Percentiles rank a stretch among this genome's conserved stretches.
Evolutionary conservation across 2,113 vertebrate species (phyloP).

Genomic region (Bambusicola thoracicus): DNA sequence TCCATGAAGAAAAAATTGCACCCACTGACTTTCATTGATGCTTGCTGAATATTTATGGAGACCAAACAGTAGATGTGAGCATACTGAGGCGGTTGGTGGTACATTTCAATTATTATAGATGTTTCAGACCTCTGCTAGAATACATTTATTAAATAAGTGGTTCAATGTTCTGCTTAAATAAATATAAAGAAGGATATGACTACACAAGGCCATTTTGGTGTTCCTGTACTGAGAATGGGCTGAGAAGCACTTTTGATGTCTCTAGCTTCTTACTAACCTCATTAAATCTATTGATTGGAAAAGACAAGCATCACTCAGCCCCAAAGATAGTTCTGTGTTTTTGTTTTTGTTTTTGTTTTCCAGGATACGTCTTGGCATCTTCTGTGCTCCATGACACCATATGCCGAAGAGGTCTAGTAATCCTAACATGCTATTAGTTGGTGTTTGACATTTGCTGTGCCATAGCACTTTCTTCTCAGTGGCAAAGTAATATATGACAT

Average conservation of each 20-base stretch:
- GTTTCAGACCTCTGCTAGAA: background rate
- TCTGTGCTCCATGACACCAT: background rate
- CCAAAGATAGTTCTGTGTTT: background rate
- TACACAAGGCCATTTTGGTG: background rate
- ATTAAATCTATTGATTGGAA: background rate
- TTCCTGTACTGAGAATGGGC: background rate
- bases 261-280: background rate
- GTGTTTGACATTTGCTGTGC: background rate
- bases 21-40: no score
- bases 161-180: background rate
- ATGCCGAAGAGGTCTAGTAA: background rate
- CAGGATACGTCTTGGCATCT: background rate
- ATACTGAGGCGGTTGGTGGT: no score
- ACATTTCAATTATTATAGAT: background rate
- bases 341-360: background rate
- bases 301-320: background rate
- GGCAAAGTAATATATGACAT: background rate
- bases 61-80: no score
- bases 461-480: background rate
- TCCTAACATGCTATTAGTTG: background rate
- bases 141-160: background rate
- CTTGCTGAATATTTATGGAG: no score
- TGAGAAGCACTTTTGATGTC: background rate
- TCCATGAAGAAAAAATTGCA: no score
- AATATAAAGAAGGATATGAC: background rate